Conservation (phyloP, 2,113 vertebrate genomes). For the Oreochromis aureus region DNA sequence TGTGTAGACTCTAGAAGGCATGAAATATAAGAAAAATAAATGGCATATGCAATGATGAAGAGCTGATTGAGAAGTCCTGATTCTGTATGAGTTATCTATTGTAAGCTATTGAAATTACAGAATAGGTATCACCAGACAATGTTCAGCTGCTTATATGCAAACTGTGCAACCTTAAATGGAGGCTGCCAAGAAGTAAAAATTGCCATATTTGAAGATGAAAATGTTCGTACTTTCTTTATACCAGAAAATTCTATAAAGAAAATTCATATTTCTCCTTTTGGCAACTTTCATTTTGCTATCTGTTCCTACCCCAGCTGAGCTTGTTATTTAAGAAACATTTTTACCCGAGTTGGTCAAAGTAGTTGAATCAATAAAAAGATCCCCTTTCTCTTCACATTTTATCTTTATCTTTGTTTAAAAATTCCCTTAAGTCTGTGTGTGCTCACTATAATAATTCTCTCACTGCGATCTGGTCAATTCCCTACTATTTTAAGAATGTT, state of each 20-base stretch:
- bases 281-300: background rate
- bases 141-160: background rate
- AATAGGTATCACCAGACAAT: background rate
- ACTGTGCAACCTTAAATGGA: background rate
- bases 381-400: background rate
- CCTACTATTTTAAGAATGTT: too few species aligned
- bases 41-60: background rate
- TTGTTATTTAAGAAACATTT: too few species aligned
- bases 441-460: background rate
- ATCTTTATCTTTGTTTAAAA: background rate
- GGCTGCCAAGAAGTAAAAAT: background rate
- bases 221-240: background rate
- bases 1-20: too few species aligned
- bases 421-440: background rate
- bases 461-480: too few species aligned
- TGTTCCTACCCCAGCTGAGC: too few species aligned
- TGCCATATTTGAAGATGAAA: fast-evolving
- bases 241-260: background rate
- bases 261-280: background rate
- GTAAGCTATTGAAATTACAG: background rate
- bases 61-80: background rate
- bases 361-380: background rate
- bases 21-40: background rate
- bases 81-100: background rate
- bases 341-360: background rate